Evolutionary conservation across 2,113 vertebrate genomes (phyloP).

Genomic region (Sander vitreus): DNA sequence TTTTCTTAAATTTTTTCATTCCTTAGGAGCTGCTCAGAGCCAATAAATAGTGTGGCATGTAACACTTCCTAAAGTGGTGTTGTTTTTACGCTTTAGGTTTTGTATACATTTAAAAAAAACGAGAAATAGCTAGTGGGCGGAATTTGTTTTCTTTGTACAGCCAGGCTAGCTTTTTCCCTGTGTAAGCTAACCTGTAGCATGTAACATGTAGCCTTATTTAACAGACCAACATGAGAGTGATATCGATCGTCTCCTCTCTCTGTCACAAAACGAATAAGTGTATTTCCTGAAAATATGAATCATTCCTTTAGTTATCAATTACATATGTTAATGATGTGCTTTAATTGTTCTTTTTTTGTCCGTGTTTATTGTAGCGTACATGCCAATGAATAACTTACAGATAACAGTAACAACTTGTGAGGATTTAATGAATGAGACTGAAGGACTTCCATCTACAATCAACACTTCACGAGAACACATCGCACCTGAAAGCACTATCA

Average conservation of each 20-base stretch:
- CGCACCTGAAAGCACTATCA: constrained; percentile 11
- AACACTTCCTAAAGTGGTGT: neutral
- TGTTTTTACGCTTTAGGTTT: neutral
- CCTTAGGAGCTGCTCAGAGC: neutral
- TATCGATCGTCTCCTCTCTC: neutral
- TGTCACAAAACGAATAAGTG: neutral
- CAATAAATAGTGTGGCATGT: neutral
- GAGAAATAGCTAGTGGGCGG: neutral
- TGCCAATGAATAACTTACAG: neutral
- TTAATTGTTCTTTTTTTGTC: neutral
- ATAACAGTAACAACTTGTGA: neutral
- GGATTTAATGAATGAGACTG: neutral
- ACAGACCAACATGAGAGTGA: neutral
- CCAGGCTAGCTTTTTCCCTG: too few relatives aligned
- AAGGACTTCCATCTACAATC: neutral
- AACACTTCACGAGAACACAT: neutral
- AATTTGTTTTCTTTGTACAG: neutral
- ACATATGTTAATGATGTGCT: neutral
- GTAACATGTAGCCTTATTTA: neutral
- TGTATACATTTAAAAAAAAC: neutral
- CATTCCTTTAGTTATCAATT: neutral
- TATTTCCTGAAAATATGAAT: neutral
- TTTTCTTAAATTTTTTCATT: neutral
- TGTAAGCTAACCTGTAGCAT: neutral
- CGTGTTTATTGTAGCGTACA: neutral